phyloP scores from a whole-genome alignment of 2,113 vertebrate species.

The Corythoichthys haematopterus region DNA sequence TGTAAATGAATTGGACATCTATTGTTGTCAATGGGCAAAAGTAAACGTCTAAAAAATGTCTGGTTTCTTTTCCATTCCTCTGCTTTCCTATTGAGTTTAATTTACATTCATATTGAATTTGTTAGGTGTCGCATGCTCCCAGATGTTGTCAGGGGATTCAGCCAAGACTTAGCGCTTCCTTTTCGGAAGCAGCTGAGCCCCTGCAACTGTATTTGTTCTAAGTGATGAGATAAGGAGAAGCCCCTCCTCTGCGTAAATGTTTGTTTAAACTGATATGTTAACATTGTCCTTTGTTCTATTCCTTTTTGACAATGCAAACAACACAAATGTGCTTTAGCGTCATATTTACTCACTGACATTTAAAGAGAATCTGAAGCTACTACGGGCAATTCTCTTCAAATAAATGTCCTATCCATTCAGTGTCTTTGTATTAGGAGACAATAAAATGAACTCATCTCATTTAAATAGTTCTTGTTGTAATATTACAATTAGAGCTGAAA shows the following conservation, averaged over 20 bases:
- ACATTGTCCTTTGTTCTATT: slow-evolving; percentile 18
- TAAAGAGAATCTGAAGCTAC: slow-evolving; percentile 4
- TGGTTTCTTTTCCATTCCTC: slow-evolving; percentile 4
- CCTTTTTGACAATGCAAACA: slow-evolving; percentile 3
- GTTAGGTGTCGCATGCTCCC: slow-evolving; percentile 58
- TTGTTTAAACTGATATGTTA: slow-evolving; percentile 24
- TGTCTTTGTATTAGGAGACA: slow-evolving; percentile 1
- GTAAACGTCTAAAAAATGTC: not conserved
- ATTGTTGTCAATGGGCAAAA: too few species aligned
- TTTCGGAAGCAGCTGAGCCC: slow-evolving; percentile 51
- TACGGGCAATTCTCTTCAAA: not conserved
- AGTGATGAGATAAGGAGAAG: slow-evolving; percentile 50
- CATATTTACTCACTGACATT: slow-evolving; percentile 2
- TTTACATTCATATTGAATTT: slow-evolving; percentile 72
- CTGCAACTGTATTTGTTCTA: slow-evolving; percentile 53
- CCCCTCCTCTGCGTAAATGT: slow-evolving; percentile 28
- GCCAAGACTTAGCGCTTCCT: slow-evolving; percentile 41
- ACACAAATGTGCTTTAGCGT: slow-evolving; percentile 16
- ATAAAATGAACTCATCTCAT: not conserved
- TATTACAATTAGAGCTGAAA: not conserved
- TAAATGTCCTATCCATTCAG: not conserved
- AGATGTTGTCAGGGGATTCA: slow-evolving; percentile 64
- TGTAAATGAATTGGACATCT: too few species aligned
- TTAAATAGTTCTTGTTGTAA: not conserved
- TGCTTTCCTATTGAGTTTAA: slow-evolving; percentile 55